phyloP scores from a whole-genome alignment of 2,888 invertebrate genomes.

The Hetaerina titia region DNA sequence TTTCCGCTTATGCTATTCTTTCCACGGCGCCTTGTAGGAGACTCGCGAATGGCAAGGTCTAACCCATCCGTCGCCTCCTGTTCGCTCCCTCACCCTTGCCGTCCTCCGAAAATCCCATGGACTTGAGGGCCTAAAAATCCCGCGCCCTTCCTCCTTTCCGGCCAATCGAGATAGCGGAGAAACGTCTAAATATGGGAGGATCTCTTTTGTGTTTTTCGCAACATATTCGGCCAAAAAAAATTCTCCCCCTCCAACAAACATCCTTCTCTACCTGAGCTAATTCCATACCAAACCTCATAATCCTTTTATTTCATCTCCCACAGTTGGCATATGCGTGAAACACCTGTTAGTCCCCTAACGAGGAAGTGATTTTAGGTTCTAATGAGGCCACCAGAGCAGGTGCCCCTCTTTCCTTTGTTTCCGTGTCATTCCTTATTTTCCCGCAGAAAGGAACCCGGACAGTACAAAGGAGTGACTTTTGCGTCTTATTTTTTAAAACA shows the following conservation, averaged over 20 bases:
- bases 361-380: not conserved
- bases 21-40: not conserved
- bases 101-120: not conserved
- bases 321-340: not conserved
- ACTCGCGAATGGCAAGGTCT: conserved; percentile 13
- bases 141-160: not conserved
- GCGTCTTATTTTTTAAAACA: no score
- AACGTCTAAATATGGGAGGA: not conserved
- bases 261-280: not conserved
- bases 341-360: not conserved
- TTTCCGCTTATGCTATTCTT: not conserved
- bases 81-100: not conserved
- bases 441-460: not conserved
- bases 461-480: no score
- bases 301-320: not conserved
- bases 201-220: not conserved
- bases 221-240: not conserved
- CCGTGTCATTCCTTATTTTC: not conserved
- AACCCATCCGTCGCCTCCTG: not conserved
- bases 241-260: not conserved
- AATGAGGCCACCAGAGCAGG: not conserved
- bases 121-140: not conserved
- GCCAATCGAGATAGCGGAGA: not conserved
- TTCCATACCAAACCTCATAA: not conserved
- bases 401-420: not conserved